Percentiles rank a stretch among this genome's conserved stretches.
Evolutionary conservation across 2,888 invertebrate species (phyloP).

Genomic region (Pseudoips prasinana): DNA sequence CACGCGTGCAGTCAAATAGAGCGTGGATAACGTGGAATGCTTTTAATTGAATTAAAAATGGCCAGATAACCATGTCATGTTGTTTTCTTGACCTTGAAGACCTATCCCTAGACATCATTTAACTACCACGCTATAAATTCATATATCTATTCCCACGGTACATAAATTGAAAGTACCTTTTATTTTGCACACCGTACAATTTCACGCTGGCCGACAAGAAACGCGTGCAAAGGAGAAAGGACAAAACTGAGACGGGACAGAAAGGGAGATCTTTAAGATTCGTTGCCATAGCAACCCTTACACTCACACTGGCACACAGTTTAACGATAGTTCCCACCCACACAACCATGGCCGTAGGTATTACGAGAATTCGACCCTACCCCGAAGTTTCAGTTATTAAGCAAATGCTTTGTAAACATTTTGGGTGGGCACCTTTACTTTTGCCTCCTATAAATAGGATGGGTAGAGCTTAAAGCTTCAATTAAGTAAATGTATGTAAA

Average conservation of each 20-base stretch:
- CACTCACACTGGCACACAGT: conserved; percentile 54
- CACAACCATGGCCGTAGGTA: conserved; percentile 48
- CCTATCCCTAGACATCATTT: no score
- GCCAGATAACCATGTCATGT: no score
- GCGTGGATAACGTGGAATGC: no score
- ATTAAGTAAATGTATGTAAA: conserved; percentile 54
- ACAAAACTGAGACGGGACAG: conserved; percentile 77
- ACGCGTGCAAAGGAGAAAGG: conserved; percentile 80
- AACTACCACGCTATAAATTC: no score
- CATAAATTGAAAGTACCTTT: no score
- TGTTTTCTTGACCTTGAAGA: no score
- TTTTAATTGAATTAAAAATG: no score
- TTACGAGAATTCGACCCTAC: conserved; percentile 77
- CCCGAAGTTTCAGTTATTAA: conserved; percentile 80
- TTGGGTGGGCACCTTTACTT: conserved; percentile 75
- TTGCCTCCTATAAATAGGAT: conserved; percentile 67
- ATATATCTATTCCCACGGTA: no score
- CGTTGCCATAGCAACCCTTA: conserved; percentile 74
- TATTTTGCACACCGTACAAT: conserved; percentile 57
- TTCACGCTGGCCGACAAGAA: conserved; percentile 77
- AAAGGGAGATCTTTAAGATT: conserved; percentile 81
- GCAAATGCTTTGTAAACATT: conserved; percentile 82
- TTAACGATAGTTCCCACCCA: conserved; percentile 58
- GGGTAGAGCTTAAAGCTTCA: conserved; percentile 68
- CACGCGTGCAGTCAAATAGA: no score